phyloP scores from a whole-genome alignment of 2,113 vertebrate genomes.

The Pachycephala philippinensis region DNA sequence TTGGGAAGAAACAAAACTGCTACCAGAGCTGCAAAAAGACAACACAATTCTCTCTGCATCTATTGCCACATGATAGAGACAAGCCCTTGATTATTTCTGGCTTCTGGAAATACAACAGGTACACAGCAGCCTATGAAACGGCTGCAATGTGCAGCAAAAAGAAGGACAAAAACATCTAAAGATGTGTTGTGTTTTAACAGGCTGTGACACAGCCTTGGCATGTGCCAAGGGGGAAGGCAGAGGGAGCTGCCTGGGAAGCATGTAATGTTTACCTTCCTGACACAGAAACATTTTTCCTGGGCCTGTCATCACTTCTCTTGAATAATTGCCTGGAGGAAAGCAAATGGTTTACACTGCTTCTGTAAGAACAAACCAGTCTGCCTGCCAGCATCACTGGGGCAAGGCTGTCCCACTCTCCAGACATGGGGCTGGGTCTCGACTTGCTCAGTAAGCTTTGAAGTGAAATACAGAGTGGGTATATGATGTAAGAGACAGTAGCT shows the following conservation, averaged over 20 bases:
- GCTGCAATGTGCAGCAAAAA: not conserved
- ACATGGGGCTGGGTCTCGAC: not conserved
- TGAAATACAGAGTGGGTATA: not conserved
- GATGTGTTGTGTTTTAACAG: not conserved
- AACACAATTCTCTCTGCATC: not conserved
- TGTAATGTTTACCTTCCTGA: conserved; percentile 22
- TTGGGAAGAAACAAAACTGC: not conserved
- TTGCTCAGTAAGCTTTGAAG: not conserved
- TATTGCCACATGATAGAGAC: not conserved
- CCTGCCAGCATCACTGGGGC: not conserved
- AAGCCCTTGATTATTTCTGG: not conserved
- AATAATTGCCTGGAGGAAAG: conserved; percentile 23
- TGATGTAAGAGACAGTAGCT: not conserved
- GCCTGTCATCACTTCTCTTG: conserved; percentile 4
- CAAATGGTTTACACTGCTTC: not conserved
- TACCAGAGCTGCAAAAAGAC: not conserved
- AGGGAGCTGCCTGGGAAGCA: not conserved
- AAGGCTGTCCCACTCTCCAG: not conserved
- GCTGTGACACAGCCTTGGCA: not conserved
- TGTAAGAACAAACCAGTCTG: not conserved
- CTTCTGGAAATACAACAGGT: not conserved
- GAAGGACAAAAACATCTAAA: not conserved
- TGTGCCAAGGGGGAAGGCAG: not conserved
- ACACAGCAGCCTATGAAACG: not conserved
- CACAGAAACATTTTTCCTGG: conserved; percentile 11